Evolutionary conservation across 1,140 invertebrate genomes (phyloP).

Genomic region (Oedothorax gibbosus): DNA sequence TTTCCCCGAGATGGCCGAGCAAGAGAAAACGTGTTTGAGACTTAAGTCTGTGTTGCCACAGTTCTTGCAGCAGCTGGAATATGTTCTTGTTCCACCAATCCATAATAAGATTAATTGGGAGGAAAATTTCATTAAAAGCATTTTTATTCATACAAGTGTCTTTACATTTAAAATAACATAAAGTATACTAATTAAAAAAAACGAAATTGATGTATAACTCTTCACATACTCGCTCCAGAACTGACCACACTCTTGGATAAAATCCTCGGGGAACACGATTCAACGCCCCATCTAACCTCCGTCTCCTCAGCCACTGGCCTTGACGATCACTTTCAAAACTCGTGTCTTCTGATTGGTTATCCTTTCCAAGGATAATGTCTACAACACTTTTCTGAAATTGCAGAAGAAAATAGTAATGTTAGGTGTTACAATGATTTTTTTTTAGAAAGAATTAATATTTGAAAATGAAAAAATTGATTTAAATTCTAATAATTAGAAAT

Average conservation of each 20-base stretch:
- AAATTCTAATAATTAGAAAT: no score
- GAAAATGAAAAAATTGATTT: no score
- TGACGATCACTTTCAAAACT: conserved; percentile 80
- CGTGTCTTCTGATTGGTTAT: conserved; percentile 62
- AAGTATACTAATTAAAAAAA: not conserved
- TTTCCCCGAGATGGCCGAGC: no score
- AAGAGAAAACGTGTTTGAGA: no score
- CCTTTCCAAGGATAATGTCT: conserved; percentile 63
- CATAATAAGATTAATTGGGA: no score
- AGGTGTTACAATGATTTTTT: not conserved
- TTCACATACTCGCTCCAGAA: conserved; percentile 82
- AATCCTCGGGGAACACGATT: conserved; percentile 97
- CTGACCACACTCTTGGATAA: conserved; percentile 90
- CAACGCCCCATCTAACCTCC: conserved; percentile 94
- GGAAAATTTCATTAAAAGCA: no score
- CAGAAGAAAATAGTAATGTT: conserved; percentile 46
- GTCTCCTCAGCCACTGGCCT: conserved; percentile 95
- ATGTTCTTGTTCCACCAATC: no score
- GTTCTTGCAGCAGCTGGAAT: no score
- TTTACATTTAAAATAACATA: not conserved
- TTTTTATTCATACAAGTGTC: not conserved
- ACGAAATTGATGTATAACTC: not conserved
- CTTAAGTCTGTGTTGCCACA: no score
- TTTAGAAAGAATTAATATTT: no score
- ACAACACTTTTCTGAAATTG: conserved; percentile 63